phyloP scores from a whole-genome alignment of 2,797 vertebrate species.

The Scolopax bukidnonensis region DNA sequence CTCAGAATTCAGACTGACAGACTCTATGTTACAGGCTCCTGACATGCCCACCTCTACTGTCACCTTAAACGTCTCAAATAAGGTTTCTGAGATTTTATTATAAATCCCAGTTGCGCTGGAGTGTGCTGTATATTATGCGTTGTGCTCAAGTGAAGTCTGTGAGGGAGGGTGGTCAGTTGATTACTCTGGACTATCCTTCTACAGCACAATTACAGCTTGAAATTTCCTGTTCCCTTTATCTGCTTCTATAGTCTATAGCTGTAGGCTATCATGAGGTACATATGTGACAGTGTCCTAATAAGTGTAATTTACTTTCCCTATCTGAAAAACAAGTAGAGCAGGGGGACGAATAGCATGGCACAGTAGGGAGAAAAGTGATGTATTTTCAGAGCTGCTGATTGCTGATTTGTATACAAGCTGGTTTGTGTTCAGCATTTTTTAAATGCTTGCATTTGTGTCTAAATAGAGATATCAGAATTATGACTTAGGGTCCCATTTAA shows the following conservation, averaged over 20 bases:
- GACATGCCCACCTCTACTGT: background rate
- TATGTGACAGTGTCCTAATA: background rate
- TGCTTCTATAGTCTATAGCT: background rate
- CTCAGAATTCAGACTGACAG: background rate
- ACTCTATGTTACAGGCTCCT: background rate
- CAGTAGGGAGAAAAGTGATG: background rate
- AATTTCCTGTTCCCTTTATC: background rate
- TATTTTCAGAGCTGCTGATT: background rate
- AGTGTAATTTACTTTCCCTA: background rate
- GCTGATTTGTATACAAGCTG: background rate
- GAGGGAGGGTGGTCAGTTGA: rapidly evolving
- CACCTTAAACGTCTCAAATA: background rate
- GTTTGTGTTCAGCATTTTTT: background rate
- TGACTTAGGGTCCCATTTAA: background rate
- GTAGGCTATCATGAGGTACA: background rate
- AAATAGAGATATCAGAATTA: background rate
- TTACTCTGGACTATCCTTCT: background rate
- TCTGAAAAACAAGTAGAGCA: background rate
- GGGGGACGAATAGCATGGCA: background rate
- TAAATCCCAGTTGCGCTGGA: background rate
- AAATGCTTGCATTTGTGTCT: background rate
- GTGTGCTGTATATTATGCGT: rapidly evolving
- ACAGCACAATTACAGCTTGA: background rate
- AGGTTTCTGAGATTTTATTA: background rate
- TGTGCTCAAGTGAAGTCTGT: rapidly evolving